Conservation (phyloP, 2,113 vertebrate species). For the Falco punctatus region DNA sequence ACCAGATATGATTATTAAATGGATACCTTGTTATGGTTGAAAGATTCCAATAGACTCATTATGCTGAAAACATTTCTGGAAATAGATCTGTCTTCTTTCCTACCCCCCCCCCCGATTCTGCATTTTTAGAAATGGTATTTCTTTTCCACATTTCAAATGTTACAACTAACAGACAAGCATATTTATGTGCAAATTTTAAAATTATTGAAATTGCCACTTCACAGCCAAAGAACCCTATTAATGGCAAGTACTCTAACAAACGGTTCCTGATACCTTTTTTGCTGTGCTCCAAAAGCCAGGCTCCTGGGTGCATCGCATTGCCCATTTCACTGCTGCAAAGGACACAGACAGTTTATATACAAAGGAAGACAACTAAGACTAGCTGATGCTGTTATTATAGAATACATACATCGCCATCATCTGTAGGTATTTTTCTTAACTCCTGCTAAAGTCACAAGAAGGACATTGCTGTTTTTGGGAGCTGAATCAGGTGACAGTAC, state of each 20-base stretch:
- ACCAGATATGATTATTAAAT: slow-evolving; percentile 12
- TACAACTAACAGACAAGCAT: background rate
- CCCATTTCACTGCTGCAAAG: background rate
- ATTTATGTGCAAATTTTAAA: slow-evolving; percentile 36
- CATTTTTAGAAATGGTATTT: background rate
- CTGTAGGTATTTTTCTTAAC: background rate
- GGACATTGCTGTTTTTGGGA: background rate
- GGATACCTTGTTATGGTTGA: slow-evolving; percentile 7
- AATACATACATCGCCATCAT: background rate
- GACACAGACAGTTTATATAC: background rate
- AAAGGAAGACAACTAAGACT: background rate
- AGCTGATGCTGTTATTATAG: background rate
- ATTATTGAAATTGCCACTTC: background rate
- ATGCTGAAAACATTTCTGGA: slow-evolving; percentile 17
- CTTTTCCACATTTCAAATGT: background rate
- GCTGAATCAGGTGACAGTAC: background rate
- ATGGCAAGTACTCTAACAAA: background rate
- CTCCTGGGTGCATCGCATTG: background rate
- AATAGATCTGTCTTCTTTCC: background rate
- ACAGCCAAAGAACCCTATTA: background rate
- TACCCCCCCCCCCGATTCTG: background rate
- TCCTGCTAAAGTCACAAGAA: background rate
- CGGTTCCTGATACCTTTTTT: background rate
- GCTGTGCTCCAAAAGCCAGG: background rate
- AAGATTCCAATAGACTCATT: slow-evolving; percentile 12